Conservation (phyloP, 1,140 invertebrate genomes). For the Oryzaephilus surinamensis region DNA sequence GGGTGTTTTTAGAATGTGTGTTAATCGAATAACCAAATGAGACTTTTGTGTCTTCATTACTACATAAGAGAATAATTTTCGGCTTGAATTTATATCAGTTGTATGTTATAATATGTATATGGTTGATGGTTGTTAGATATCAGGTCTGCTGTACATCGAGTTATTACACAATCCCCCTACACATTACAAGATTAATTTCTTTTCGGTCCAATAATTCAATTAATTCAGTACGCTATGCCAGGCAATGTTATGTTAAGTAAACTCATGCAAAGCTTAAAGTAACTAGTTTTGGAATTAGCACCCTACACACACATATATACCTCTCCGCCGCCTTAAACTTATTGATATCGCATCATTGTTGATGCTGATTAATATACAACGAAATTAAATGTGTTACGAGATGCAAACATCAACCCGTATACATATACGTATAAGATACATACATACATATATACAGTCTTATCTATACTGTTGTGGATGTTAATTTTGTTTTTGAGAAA, state of each 20-base stretch:
- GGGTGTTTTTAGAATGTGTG: slow-evolving; percentile 7
- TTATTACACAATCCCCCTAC: slow-evolving; percentile 26
- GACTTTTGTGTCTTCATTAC: slow-evolving; percentile 11
- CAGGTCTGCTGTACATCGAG: slow-evolving; percentile 17
- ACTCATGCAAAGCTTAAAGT: slow-evolving; percentile 23
- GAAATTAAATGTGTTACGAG: too few species aligned
- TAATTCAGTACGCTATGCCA: slow-evolving; percentile 29
- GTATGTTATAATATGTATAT: slow-evolving; percentile 5
- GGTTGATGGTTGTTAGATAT: slow-evolving; percentile 7
- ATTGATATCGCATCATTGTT: background rate
- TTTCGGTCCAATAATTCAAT: slow-evolving; percentile 35
- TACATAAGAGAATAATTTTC: too few species aligned
- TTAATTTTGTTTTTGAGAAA: too few species aligned
- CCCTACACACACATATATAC: background rate
- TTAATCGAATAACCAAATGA: slow-evolving; percentile 11
- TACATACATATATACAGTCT: too few species aligned
- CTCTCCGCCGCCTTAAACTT: too few species aligned
- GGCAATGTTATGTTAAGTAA: slow-evolving; percentile 31
- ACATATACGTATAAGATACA: too few species aligned
- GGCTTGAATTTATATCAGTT: too few species aligned
- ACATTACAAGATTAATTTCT: slow-evolving; percentile 35
- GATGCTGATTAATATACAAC: background rate
- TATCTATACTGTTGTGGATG: too few species aligned
- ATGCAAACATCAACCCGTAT: too few species aligned
- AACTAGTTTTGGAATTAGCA: slow-evolving; percentile 25